These are phyloP conservation scores for Parascotia fuliginaria DNA, from an alignment of 2,888 invertebrate species.

Conservation along the genomic window DNA sequence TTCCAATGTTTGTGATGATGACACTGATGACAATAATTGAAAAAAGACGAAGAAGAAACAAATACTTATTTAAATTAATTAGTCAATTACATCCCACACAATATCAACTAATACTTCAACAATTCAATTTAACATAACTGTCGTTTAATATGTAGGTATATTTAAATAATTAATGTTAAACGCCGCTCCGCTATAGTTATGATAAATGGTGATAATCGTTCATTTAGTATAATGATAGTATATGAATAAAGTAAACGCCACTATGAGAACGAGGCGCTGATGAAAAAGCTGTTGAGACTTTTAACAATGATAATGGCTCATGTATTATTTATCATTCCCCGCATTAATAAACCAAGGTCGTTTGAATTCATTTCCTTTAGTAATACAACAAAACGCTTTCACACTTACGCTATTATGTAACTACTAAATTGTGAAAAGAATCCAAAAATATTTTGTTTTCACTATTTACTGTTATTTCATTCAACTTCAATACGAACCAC, in stretches of 20 bases:
- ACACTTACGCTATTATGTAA: slow-evolving; percentile 50
- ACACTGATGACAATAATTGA: neutral
- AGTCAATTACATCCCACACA: neutral
- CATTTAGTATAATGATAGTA: slow-evolving; percentile 42
- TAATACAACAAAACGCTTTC: slow-evolving; percentile 53
- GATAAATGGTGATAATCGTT: slow-evolving; percentile 42
- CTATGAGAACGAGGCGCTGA: slow-evolving; percentile 47
- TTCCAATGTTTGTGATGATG: neutral
- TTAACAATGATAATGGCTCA: slow-evolving; percentile 76
- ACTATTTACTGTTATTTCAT: slow-evolving; percentile 25
- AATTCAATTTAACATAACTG: slow-evolving; percentile 17
- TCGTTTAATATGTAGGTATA: slow-evolving; percentile 14
- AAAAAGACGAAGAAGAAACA: neutral
- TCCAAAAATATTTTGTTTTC: slow-evolving; percentile 30
- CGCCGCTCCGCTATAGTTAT: slow-evolving; percentile 23
- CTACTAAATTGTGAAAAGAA: slow-evolving; percentile 38
- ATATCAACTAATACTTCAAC: neutral
- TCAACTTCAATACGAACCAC: slow-evolving; percentile 52
- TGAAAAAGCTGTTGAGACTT: slow-evolving; percentile 67
- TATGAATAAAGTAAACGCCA: slow-evolving; percentile 43
- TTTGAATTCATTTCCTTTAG: slow-evolving; percentile 74
- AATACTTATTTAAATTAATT: neutral
- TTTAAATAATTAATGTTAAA: slow-evolving; percentile 15
- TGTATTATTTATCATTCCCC: slow-evolving; percentile 72
- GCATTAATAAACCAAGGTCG: slow-evolving; percentile 83